phyloP scores from a whole-genome alignment of 1,140 invertebrate genomes.

The Bathynomus jamesi region DNA sequence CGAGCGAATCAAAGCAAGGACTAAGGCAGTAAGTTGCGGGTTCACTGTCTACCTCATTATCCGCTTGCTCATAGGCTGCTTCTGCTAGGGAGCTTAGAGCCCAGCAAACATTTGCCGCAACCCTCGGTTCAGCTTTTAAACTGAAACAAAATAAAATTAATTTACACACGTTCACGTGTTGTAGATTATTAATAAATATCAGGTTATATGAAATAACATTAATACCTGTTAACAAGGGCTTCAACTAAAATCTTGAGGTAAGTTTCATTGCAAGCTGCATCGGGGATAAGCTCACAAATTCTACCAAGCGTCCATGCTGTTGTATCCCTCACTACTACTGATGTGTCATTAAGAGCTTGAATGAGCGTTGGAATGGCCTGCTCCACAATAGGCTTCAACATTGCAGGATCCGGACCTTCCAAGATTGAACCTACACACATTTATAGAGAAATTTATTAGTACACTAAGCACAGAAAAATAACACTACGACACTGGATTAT shows the following conservation, averaged over 20 bases:
- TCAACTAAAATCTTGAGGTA: conserved; percentile 62
- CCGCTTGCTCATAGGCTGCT: conserved; percentile 77
- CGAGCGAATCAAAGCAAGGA: conserved; percentile 85
- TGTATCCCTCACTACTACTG: conserved; percentile 91
- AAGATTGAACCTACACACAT: conserved; percentile 66
- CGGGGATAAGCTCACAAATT: conserved; percentile 94
- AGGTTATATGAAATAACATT: too few relatives aligned
- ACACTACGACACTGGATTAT: too few relatives aligned
- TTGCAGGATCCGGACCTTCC: conserved; percentile 79
- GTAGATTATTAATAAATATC: too few relatives aligned
- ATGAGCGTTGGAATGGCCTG: conserved; percentile 94
- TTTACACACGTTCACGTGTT: too few relatives aligned
- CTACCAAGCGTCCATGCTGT: conserved; percentile 96
- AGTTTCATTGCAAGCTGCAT: conserved; percentile 84
- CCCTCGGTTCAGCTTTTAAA: conserved; percentile 78
- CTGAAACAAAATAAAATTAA: conserved; percentile 47
- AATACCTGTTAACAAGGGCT: conserved; percentile 61
- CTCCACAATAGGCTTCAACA: conserved; percentile 86
- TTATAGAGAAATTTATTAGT: too few relatives aligned
- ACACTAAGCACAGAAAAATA: too few relatives aligned
- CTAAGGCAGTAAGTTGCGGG: conserved; percentile 92
- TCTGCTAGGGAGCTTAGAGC: conserved; percentile 96
- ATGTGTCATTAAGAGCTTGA: conserved; percentile 81
- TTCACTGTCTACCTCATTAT: conserved; percentile 51
- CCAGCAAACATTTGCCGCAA: conserved; percentile 99